Base-by-base conservation (phyloP, 2,797 vertebrate species). In the Harpagifer antarcticus region DNA sequence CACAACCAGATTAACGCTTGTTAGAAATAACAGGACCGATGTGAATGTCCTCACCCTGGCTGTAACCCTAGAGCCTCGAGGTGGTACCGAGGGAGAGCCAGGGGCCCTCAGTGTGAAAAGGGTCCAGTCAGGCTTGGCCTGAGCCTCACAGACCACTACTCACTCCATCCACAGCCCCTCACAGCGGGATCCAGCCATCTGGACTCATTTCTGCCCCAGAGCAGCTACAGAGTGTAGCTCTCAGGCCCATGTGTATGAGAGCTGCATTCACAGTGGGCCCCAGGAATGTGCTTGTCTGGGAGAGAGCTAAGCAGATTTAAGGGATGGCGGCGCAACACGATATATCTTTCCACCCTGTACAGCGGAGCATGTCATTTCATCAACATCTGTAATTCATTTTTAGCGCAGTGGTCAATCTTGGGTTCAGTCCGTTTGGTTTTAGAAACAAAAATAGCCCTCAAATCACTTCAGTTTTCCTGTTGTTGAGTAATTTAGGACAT, bases 381-480 rank as follows among this genome's bases (percentile, higher is more conserved):
- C 87, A 89, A 85, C 92, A 93, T 90, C 93, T 94, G 89, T 93
- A 91, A 92, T 88, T 90, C 83, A 90, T 91, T 92, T 93, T 88
- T 83, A 88, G 79, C 77, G 67, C 73, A 72, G 59, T 68, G 72
- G 83, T 86, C 78, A 76, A 61, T 81, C 74, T 78, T 55, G 50
- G 76, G 84, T 83, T 88, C 73, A 83, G 45, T 81, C 64, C 17
- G 54, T 78, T 83, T 66, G 68, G 59, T 68, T 82, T 76, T 54
- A 57, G 57, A 68, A 23, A 69, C 58, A 89, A 69, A 85, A 73
- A 66, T 50, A 59, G 10, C 17, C 42, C 65, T 85, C 71, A 72
- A 79, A 78, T 83, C 73, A 79, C 13, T 62, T 68, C 9, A 69
- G 75, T 65, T 82, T 79, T 59, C 48, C 63, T 54, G 37, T 55